Conservation (phyloP, 2,888 invertebrate genomes). For the Drosophila fulvimacula region DNA sequence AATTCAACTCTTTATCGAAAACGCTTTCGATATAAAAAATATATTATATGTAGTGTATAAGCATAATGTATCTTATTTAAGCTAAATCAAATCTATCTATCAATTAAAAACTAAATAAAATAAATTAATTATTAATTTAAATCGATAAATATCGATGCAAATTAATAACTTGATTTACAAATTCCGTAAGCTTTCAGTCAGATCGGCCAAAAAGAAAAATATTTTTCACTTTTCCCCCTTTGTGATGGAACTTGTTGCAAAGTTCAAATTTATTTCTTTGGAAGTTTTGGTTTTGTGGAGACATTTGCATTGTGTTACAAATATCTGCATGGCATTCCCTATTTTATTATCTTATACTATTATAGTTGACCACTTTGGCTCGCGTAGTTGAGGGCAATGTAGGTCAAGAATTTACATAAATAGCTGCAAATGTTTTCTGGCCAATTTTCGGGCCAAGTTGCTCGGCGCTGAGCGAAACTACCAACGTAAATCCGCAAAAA, state of each 20-base stretch:
- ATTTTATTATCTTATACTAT: conserved; percentile 5
- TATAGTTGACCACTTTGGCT: conserved; percentile 5
- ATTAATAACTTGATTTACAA: not conserved
- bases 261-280: not conserved
- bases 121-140: not conserved
- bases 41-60: no score
- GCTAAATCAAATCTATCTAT: not conserved
- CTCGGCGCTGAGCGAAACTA: conserved; percentile 41
- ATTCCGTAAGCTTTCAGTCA: no score
- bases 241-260: conserved; percentile 4
- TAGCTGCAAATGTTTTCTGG: conserved; percentile 44
- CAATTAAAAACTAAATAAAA: not conserved
- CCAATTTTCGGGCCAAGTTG: conserved; percentile 42
- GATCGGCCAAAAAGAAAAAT: not conserved
- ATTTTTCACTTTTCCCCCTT: not conserved
- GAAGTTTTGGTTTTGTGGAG: not conserved
- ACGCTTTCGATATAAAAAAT: no score
- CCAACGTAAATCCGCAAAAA: conserved; percentile 42
- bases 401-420: conserved; percentile 56
- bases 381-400: conserved; percentile 27
- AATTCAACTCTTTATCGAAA: no score
- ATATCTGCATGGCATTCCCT: conserved; percentile 14
- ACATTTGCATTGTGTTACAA: not conserved
- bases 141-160: not conserved
- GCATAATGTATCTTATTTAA: no score